Percentiles rank a stretch among this genome's conserved stretches.
Evolutionary conservation across 1,140 invertebrate genomes (phyloP).

Genomic region (Drosophila navojoa): DNA sequence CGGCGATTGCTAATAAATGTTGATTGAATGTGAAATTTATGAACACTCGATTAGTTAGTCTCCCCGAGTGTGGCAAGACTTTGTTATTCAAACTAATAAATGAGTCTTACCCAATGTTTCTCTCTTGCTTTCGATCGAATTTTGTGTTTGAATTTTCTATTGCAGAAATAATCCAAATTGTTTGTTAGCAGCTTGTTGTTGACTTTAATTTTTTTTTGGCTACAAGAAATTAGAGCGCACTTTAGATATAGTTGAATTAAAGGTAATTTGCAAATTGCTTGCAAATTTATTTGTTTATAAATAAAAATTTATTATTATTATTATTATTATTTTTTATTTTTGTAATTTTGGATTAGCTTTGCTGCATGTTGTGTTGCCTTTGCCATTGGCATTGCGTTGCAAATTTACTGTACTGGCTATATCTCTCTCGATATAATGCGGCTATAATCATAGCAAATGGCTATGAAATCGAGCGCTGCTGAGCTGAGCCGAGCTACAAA

Average conservation of each 20-base stretch:
- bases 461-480: constrained; percentile 32
- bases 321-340: not conserved
- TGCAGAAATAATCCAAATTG: constrained; percentile 65
- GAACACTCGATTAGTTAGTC: constrained; percentile 33
- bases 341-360: constrained; percentile 44
- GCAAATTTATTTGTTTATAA: constrained; percentile 53
- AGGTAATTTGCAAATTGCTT: constrained; percentile 47
- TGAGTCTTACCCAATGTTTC: constrained; percentile 31
- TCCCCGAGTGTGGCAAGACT: constrained; percentile 16
- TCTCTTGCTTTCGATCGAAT: no score
- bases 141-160: constrained; percentile 5
- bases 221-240: constrained; percentile 39
- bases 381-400: constrained; percentile 15
- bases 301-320: not conserved
- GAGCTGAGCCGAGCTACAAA: constrained; percentile 34
- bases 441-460: constrained; percentile 62
- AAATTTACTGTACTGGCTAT: constrained; percentile 30
- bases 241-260: constrained; percentile 37
- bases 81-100: constrained; percentile 1
- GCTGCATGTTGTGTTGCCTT: constrained; percentile 28
- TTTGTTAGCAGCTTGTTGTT: constrained; percentile 6
- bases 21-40: constrained; percentile 48
- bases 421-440: constrained; percentile 35
- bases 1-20: constrained; percentile 40
- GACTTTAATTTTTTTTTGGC: constrained; percentile 14